These are phyloP conservation scores for Seira sanloemensis DNA, from an alignment of 2,888 invertebrate species.

Conservation along the genomic window DNA sequence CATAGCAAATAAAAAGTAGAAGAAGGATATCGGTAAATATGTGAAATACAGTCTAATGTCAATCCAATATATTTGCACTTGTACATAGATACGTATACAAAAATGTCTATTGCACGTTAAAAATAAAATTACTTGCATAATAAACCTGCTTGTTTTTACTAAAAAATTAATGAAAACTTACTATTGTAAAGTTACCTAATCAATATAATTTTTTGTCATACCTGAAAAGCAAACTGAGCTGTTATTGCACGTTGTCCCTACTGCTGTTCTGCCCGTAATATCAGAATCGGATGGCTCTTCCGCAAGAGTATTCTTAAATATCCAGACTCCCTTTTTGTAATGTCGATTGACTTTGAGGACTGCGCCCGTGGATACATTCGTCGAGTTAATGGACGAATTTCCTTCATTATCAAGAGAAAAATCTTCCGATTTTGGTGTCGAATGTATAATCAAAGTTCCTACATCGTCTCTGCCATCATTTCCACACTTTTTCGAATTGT, in stretches of 20 bases:
- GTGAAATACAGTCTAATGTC: too few species aligned
- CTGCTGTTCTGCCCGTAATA: slow-evolving; percentile 10
- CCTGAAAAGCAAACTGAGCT: slow-evolving; percentile 39
- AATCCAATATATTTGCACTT: too few species aligned
- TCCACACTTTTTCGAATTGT: too few species aligned
- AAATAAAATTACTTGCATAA: too few species aligned
- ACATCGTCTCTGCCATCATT: background rate
- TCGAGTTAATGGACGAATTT: background rate
- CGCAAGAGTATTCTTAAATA: background rate
- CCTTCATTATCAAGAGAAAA: background rate
- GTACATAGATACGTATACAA: too few species aligned
- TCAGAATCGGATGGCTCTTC: slow-evolving; percentile 20
- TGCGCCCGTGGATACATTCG: background rate
- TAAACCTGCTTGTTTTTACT: too few species aligned
- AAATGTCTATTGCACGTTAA: too few species aligned
- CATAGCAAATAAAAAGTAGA: too few species aligned
- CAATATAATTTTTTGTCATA: too few species aligned
- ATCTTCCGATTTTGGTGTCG: background rate
- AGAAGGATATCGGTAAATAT: too few species aligned
- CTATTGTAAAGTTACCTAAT: too few species aligned
- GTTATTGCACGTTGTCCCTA: slow-evolving; percentile 1
- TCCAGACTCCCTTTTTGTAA: slow-evolving; percentile 32
- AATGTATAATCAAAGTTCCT: background rate
- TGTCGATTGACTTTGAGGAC: background rate
- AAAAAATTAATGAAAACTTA: too few species aligned